Percentiles rank a stretch among this genome's conserved stretches.
Evolutionary conservation across 2,113 vertebrate species (phyloP).

Genomic region (Ictalurus furcatus): DNA sequence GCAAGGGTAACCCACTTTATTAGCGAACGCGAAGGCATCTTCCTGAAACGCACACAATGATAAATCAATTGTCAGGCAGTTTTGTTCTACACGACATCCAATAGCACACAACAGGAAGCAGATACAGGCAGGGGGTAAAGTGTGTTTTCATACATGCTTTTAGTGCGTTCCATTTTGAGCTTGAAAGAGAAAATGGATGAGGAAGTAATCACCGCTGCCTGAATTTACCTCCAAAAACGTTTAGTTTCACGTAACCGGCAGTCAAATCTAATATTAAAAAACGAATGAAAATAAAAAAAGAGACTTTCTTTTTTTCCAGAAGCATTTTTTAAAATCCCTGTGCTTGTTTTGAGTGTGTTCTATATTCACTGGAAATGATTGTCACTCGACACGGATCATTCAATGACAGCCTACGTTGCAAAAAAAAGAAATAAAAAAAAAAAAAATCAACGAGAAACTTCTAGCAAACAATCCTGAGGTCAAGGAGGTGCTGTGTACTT

Average conservation of each 20-base stretch:
- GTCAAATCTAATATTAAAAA: background rate
- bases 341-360: background rate
- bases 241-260: background rate
- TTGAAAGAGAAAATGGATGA: background rate
- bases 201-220: background rate
- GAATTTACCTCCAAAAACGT: background rate
- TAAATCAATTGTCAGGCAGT: background rate
- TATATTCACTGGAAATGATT: background rate
- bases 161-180: background rate
- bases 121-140: background rate
- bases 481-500: background rate
- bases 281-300: background rate
- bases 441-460: background rate
- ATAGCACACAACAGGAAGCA: background rate
- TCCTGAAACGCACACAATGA: conserved; percentile 70
- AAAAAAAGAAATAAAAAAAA: background rate
- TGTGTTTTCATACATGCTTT: background rate
- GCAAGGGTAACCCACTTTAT: conserved; percentile 86
- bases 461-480: background rate
- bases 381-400: background rate
- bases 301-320: background rate
- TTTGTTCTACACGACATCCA: background rate
- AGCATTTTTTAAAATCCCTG: background rate
- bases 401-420: background rate
- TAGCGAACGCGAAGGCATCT: conserved; percentile 86